These are phyloP conservation scores for Channa maculata DNA, from an alignment of 2,113 vertebrate genomes.

Conservation along the genomic window DNA sequence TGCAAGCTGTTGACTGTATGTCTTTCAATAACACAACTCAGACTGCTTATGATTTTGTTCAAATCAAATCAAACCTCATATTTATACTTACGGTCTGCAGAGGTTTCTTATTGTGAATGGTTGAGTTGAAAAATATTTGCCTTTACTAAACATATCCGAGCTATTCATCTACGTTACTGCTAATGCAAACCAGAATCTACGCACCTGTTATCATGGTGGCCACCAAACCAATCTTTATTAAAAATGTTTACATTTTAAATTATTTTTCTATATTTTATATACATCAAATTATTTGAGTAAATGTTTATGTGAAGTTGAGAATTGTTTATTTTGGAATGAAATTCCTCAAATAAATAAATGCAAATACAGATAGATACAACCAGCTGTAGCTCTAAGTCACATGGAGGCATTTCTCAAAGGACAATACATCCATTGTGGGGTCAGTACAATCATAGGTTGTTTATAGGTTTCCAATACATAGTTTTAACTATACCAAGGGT, in stretches of 20 bases:
- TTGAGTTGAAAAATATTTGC: no score
- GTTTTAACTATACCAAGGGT: slow-evolving; percentile 3
- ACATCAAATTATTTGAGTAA: not conserved
- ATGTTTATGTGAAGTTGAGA: not conserved
- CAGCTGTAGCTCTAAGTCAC: not conserved
- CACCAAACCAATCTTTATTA: not conserved
- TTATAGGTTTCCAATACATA: slow-evolving; percentile 11
- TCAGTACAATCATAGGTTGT: slow-evolving; percentile 13
- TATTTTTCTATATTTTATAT: no score
- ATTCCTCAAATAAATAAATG: slow-evolving; percentile 3
- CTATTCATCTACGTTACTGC: not conserved
- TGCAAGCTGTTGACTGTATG: not conserved
- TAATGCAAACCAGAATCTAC: not conserved
- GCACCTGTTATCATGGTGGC: not conserved
- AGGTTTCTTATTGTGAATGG: no score
- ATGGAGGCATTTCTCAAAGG: not conserved
- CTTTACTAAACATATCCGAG: no score
- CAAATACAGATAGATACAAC: not conserved
- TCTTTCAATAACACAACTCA: no score
- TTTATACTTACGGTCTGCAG: no score
- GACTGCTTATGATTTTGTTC: no score
- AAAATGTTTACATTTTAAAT: no score
- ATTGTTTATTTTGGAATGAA: slow-evolving; percentile 52
- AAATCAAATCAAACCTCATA: no score
- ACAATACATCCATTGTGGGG: slow-evolving; percentile 10